Percentiles rank a stretch among this genome's conserved stretches.
phyloP scores from a whole-genome alignment of 2,113 vertebrate species.

The Hypocryptadius cinnamomeus region DNA sequence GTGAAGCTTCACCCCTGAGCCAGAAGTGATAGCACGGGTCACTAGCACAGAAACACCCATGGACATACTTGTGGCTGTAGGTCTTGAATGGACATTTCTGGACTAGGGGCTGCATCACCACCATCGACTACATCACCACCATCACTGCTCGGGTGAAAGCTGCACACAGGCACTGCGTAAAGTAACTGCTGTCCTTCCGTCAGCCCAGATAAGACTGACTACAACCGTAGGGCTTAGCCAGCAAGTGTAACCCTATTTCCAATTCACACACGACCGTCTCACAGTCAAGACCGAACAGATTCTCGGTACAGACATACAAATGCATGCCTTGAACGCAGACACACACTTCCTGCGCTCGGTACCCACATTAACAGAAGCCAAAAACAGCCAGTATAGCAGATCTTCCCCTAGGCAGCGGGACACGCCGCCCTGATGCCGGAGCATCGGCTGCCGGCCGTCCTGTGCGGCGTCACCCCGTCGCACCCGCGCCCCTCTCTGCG shows the following conservation, averaged over 20 bases:
- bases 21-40: accelerated
- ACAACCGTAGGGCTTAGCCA: accelerated
- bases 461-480: accelerated
- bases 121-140: not conserved
- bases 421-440: accelerated
- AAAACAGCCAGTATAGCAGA: accelerated
- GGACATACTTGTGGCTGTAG: accelerated
- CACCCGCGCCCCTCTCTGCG: not conserved
- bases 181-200: not conserved
- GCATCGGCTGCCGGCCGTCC: accelerated
- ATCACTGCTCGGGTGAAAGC: not conserved
- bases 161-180: accelerated
- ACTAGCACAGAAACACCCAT: not conserved
- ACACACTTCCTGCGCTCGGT: not conserved
- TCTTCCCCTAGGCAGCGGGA: accelerated
- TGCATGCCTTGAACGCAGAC: not conserved
- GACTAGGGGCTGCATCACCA: not conserved
- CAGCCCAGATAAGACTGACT: not conserved
- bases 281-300: not conserved
- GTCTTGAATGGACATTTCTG: not conserved
- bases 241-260: not conserved
- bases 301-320: not conserved
- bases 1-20: too few relatives aligned
- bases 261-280: accelerated
- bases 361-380: not conserved